Percentiles rank a stretch among this genome's conserved stretches.
These are phyloP conservation scores for Bellardia pandia DNA, from an alignment of 2,888 invertebrate genomes.

Conservation along the genomic window DNA sequence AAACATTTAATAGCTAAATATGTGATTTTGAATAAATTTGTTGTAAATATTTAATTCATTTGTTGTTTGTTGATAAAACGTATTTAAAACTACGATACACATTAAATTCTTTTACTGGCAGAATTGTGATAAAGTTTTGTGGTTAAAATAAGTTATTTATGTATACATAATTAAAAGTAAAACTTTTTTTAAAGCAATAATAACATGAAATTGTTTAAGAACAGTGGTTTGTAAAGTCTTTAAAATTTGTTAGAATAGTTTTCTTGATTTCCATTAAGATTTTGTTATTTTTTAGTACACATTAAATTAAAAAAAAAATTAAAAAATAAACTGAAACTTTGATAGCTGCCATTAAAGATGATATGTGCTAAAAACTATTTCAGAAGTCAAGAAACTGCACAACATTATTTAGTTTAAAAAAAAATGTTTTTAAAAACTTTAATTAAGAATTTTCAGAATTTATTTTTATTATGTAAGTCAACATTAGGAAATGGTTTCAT, in stretches of 20 bases:
- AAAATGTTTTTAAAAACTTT: too few species aligned
- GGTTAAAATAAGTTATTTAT: not conserved
- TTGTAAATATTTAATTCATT: not conserved
- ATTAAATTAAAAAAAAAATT: too few species aligned
- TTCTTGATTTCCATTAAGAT: not conserved
- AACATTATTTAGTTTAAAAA: too few species aligned
- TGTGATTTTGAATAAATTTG: not conserved
- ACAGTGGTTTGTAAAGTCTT: constrained; percentile 6
- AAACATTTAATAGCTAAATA: not conserved
- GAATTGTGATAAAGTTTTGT: constrained; percentile 2
- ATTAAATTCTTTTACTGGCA: not conserved
- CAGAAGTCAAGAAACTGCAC: too few species aligned
- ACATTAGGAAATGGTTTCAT: too few species aligned
- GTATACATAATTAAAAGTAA: not conserved
- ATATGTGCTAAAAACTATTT: too few species aligned
- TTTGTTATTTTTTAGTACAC: too few species aligned
- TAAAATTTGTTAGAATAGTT: not conserved
- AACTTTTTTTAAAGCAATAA: too few species aligned
- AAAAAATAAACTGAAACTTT: too few species aligned
- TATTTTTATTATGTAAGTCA: too few species aligned
- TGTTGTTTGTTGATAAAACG: not conserved
- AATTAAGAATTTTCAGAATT: too few species aligned
- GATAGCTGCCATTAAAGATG: too few species aligned
- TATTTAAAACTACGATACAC: constrained; percentile 1
- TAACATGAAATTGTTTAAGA: not conserved